Evolutionary conservation across 2,888 invertebrate genomes (phyloP).

Genomic region (Erynnis tages): DNA sequence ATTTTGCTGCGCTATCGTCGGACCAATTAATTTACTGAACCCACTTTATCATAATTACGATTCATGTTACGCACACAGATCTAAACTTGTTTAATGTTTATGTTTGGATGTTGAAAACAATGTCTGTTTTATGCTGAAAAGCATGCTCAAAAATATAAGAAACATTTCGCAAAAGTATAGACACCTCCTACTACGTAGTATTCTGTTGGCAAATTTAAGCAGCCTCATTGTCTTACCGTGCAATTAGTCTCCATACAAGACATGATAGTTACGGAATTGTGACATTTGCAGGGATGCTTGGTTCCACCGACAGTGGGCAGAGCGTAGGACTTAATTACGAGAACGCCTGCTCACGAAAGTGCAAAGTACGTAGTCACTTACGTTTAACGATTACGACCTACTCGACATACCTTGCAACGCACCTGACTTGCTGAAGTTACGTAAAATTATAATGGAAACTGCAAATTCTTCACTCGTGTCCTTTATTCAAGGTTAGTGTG

Average conservation of each 20-base stretch:
- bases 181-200: too few species aligned
- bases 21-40: too few species aligned
- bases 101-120: too few species aligned
- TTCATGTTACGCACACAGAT: too few species aligned
- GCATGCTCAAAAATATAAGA: too few species aligned
- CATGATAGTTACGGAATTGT: constrained; percentile 19
- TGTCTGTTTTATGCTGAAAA: too few species aligned
- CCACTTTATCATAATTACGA: too few species aligned
- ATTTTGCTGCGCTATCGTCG: too few species aligned
- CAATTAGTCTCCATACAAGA: constrained; percentile 1
- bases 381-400: constrained; percentile 16
- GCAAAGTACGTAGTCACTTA: constrained; percentile 16
- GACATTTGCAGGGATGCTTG: constrained; percentile 24
- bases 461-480: not conserved
- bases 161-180: too few species aligned
- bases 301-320: not conserved
- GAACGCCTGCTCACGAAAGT: constrained; percentile 22
- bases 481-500: constrained; percentile 2
- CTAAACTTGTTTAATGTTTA: too few species aligned
- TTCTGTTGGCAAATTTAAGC: not conserved
- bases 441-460: constrained; percentile 1
- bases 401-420: constrained; percentile 6
- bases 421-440: constrained; percentile 8
- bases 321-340: constrained; percentile 24
- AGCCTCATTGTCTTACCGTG: not conserved